These are phyloP conservation scores for Catharus fuscescens DNA, from an alignment of 2,113 vertebrate genomes.

Conservation along the genomic window DNA sequence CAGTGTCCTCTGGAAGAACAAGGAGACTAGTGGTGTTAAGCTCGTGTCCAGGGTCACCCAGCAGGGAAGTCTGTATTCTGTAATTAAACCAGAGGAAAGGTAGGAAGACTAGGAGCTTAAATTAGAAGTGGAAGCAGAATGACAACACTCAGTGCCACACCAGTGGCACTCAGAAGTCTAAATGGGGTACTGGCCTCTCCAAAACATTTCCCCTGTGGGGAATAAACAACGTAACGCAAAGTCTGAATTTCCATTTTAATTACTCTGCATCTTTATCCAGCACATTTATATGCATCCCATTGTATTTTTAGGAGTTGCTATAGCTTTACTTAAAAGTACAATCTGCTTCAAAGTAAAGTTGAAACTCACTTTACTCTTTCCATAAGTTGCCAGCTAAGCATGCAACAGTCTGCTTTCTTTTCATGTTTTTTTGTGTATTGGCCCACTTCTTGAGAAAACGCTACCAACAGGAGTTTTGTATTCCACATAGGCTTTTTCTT, in stretches of 20 bases:
- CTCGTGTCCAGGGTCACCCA: not conserved
- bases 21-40: not conserved
- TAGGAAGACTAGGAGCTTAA: not conserved
- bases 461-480: not conserved
- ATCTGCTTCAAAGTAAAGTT: not conserved
- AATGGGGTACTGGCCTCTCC: not conserved
- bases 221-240: constrained; percentile 23
- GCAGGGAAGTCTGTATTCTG: not conserved
- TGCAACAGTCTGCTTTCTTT: not conserved
- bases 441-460: not conserved
- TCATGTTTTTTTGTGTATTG: not conserved
- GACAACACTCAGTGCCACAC: not conserved
- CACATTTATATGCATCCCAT: not conserved
- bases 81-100: not conserved
- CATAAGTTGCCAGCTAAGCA: not conserved
- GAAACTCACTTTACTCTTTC: not conserved
- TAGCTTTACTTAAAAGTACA: not conserved
- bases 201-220: not conserved
- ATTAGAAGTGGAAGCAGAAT: not conserved
- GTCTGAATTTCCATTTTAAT: constrained; percentile 17
- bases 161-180: not conserved
- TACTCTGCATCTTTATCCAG: not conserved
- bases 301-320: not conserved
- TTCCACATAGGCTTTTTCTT: not conserved
- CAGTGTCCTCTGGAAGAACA: not conserved